These are phyloP conservation scores for Timema podura DNA, from an alignment of 2,888 invertebrate genomes.

Conservation along the genomic window DNA sequence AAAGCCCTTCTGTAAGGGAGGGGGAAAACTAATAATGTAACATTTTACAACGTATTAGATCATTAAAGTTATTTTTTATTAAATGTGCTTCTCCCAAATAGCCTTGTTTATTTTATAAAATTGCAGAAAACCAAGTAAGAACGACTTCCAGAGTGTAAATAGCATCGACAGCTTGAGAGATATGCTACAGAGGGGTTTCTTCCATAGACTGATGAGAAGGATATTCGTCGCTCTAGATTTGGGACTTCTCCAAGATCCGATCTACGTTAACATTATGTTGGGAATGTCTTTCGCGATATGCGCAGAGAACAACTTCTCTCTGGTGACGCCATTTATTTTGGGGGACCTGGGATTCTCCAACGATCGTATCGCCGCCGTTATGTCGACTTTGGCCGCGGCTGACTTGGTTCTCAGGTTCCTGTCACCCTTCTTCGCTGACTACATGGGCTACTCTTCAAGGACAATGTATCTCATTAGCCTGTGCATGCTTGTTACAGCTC, in stretches of 20 bases:
- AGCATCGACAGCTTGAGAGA: no score
- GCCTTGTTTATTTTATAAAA: no score
- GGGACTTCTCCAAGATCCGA: constrained; percentile 58
- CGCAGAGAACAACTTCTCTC: constrained; percentile 65
- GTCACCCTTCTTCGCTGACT: constrained; percentile 63
- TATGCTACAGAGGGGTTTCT: no score
- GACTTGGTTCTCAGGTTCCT: constrained; percentile 61
- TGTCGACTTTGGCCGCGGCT: constrained; percentile 58
- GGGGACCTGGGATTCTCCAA: constrained; percentile 58
- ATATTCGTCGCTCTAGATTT: constrained; percentile 46
- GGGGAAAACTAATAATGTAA: no score
- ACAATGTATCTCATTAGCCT: constrained; percentile 62
- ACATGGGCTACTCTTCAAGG: constrained; percentile 56
- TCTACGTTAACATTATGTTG: constrained; percentile 63
- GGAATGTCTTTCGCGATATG: constrained; percentile 65
- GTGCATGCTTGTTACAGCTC: constrained; percentile 53
- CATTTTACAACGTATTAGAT: no score
- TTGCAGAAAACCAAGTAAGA: no score
- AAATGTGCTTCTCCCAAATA: no score
- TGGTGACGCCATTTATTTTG: constrained; percentile 62
- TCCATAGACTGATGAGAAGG: no score
- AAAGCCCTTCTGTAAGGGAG: no score
- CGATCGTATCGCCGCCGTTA: constrained; percentile 55
- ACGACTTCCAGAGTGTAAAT: no score
- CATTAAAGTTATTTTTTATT: no score